Evolutionary conservation across 1,140 invertebrate genomes (phyloP).

Genomic region (Panagrolaimus sp.): DNA sequence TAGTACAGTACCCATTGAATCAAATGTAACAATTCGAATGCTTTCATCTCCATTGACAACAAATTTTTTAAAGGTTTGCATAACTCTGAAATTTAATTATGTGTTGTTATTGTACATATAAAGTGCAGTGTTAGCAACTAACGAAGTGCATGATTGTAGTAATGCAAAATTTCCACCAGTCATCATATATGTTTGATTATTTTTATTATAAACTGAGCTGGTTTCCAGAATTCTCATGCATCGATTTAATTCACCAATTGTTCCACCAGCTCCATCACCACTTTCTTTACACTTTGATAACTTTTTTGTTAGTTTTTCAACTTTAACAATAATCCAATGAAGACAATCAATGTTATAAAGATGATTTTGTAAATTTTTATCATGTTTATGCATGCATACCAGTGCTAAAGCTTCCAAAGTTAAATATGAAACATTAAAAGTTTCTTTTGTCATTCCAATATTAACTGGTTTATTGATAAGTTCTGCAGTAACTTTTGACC

Average conservation of each 20-base stretch:
- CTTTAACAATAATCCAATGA: slow-evolving; percentile 7
- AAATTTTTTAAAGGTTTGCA: background rate
- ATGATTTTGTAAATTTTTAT: background rate
- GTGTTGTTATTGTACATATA: too few relatives aligned
- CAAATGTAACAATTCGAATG: background rate
- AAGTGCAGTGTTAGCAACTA: background rate
- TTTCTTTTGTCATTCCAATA: slow-evolving; percentile 3
- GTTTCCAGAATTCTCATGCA: slow-evolving; percentile 8
- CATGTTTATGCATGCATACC: slow-evolving; percentile 8
- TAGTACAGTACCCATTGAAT: background rate
- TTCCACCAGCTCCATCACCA: background rate
- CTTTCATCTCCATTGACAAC: background rate
- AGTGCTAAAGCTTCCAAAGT: background rate
- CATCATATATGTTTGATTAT: slow-evolving; percentile 2
- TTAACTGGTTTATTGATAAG: slow-evolving; percentile 1
- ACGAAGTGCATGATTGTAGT: background rate
- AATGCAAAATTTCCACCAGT: background rate
- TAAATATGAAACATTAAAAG: slow-evolving; percentile 6
- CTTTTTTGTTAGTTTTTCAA: background rate
- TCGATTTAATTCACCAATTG: slow-evolving; percentile 1
- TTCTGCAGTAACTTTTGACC: background rate
- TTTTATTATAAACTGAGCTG: background rate
- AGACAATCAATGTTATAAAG: background rate
- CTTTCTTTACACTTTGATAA: background rate
- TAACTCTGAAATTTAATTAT: too few relatives aligned